phyloP scores from a whole-genome alignment of 2,797 vertebrate genomes.

The Pangasius macronema region DNA sequence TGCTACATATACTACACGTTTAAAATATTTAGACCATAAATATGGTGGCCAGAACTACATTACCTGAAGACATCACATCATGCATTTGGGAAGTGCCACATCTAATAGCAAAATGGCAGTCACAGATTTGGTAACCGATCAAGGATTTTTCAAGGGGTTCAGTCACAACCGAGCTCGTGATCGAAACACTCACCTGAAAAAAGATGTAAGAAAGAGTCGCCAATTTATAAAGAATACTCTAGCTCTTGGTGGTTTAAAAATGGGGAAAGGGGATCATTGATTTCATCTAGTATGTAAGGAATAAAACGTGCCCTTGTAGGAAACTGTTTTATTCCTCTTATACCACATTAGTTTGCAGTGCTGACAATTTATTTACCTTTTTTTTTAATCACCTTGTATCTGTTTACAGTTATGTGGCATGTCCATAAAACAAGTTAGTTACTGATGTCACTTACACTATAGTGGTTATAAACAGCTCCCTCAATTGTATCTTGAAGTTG shows the following conservation, averaged over 20 bases:
- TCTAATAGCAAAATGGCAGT: not conserved
- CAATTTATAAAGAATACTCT: not conserved
- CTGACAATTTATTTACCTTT: not conserved
- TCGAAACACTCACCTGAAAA: too few relatives aligned
- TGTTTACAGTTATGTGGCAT: not conserved
- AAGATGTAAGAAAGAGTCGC: not conserved
- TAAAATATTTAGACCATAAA: not conserved
- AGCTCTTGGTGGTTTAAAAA: not conserved
- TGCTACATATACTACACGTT: not conserved
- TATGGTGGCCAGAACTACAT: not conserved
- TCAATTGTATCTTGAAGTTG: not conserved
- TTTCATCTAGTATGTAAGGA: not conserved
- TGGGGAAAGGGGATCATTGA: not conserved
- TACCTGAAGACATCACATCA: not conserved
- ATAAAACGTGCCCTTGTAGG: not conserved
- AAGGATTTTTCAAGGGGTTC: too few relatives aligned
- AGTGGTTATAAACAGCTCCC: not conserved
- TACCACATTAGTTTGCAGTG: not conserved
- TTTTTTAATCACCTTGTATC: not conserved
- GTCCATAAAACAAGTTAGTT: slow-evolving; percentile 1
- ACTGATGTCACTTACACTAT: not conserved
- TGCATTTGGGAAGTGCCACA: not conserved
- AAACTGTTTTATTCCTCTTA: not conserved
- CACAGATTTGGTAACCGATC: too few relatives aligned
- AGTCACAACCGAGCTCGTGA: too few relatives aligned